Evolutionary conservation across 2,888 invertebrate species (phyloP).

Genomic region (Drosophila limbata): DNA sequence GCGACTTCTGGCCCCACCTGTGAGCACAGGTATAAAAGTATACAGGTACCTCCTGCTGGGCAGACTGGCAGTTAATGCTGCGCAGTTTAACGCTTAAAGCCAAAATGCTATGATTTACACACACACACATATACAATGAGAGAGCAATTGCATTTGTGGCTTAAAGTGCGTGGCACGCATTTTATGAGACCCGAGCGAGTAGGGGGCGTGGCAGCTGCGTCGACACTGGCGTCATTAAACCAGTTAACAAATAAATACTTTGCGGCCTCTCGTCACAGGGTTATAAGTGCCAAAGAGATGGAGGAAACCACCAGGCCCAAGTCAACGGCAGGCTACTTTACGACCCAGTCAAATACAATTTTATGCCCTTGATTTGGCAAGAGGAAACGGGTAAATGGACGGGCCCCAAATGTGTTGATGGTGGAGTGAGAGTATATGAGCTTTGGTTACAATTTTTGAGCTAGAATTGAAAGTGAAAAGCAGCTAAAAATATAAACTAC

Average conservation of each 20-base stretch:
- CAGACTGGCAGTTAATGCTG: constrained; percentile 69
- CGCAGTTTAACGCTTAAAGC: constrained; percentile 79
- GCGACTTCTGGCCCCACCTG: constrained; percentile 50
- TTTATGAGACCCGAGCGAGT: constrained; percentile 54
- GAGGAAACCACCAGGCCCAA: background rate
- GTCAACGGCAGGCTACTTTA: constrained; percentile 46
- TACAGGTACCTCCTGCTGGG: constrained; percentile 38
- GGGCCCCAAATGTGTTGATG: too few relatives aligned
- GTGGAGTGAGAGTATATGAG: constrained; percentile 24
- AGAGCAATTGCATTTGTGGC: constrained; percentile 68
- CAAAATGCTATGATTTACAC: constrained; percentile 77
- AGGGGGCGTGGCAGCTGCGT: constrained; percentile 29
- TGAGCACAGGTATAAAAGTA: constrained; percentile 12
- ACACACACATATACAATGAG: constrained; percentile 19
- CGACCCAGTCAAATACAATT: constrained; percentile 46
- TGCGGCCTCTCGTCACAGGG: constrained; percentile 48
- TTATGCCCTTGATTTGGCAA: constrained; percentile 38
- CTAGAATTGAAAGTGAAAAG: constrained; percentile 2
- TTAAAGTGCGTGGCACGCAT: constrained; percentile 73
- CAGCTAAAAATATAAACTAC: constrained; percentile 10
- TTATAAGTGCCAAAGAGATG: background rate
- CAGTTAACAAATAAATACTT: constrained; percentile 80
- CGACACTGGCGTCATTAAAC: constrained; percentile 76
- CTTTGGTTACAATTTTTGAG: constrained; percentile 11
- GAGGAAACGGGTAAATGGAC: background rate